A percentile compares a stretch with the other conserved stretches of the same genome.
Conservation (phyloP, 30 jellyfish, hydroid and myxozoan species). For the Hydra vulgaris region DNA sequence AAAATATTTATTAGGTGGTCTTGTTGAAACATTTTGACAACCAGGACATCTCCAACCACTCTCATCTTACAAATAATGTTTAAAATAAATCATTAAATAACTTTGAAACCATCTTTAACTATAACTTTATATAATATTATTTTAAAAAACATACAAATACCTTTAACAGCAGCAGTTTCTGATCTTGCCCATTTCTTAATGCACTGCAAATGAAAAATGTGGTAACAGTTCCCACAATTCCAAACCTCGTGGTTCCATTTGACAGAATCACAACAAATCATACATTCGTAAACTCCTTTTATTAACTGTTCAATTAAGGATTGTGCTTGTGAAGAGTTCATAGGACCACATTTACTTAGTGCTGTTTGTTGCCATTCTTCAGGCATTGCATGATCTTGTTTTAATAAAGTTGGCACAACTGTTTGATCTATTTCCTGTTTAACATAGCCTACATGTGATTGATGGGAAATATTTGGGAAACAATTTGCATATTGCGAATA, state of each 20-base stretch:
- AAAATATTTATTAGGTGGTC: conserved; percentile 52
- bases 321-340: conserved; percentile 90
- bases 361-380: conserved; percentile 32
- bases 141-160: too few species aligned
- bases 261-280: conserved; percentile 90
- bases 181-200: conserved; percentile 81
- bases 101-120: too few species aligned
- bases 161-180: conserved; percentile 50
- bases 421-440: conserved; percentile 23
- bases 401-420: background rate
- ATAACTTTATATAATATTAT: too few species aligned
- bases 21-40: conserved; percentile 73
- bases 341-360: conserved; percentile 37
- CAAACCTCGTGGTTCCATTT: conserved; percentile 60
- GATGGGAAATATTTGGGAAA: conserved; percentile 22
- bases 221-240: conserved; percentile 88
- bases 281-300: conserved; percentile 85
- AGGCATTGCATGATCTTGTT: background rate
- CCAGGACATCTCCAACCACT: conserved; percentile 99
- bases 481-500: conserved; percentile 1
- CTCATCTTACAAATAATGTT: conserved; percentile 33
- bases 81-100: background rate
- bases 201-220: conserved; percentile 77
- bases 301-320: conserved; percentile 56
- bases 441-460: conserved; percentile 28